Evolutionary conservation across 2,888 invertebrate genomes (phyloP), one percentile per base, ranked within the genome.

Genomic region (Aproaerema taeniolella): DNA sequence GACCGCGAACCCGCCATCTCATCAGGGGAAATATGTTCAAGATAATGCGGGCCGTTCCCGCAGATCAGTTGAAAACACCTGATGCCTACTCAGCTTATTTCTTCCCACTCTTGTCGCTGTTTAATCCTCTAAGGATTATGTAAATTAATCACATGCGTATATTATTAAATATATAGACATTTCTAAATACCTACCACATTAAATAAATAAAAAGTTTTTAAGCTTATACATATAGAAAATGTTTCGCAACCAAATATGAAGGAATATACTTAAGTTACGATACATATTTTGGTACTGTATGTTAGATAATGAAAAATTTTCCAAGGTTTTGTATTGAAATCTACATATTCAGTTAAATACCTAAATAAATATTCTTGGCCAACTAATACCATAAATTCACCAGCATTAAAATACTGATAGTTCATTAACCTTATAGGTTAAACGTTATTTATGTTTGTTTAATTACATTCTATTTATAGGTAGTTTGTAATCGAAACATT

Each of bases 1-100:
- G 65, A 59, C 54, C 47, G 45, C 33, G 42, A 52, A 50, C 64
- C 58, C 63, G 62, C 67, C 66, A 67, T 70, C 79, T 70, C 64
- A 57, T 55, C 57, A 62, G 58, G 70, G 63, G 58, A 69, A 78
- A 81, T 78, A 81, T 80, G 77, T 77, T 73, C 52, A 59, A 70
- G 71, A 77, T 80, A 78, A 82, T 78, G 74, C 69, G 42, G 32
- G 34, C 15, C 61, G 67, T 73, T 76, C 69, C 69, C 63, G 65
- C 61, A 67, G 72, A 79, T 74, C 79, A 68, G 67, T 83, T 77
- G 60, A 57, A 54, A 58, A 74, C 85, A 86, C 85, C 85, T 86
- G 85, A 83, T 83, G 71, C 79, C 72, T 57, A 55, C 59, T 38
- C 15, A 36, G 42, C 41, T 46, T 45, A 45, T 56, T 63, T 67